These are phyloP conservation scores for Myiotriccus ornatus DNA, from an alignment of 2,797 vertebrate species.

Conservation along the genomic window DNA sequence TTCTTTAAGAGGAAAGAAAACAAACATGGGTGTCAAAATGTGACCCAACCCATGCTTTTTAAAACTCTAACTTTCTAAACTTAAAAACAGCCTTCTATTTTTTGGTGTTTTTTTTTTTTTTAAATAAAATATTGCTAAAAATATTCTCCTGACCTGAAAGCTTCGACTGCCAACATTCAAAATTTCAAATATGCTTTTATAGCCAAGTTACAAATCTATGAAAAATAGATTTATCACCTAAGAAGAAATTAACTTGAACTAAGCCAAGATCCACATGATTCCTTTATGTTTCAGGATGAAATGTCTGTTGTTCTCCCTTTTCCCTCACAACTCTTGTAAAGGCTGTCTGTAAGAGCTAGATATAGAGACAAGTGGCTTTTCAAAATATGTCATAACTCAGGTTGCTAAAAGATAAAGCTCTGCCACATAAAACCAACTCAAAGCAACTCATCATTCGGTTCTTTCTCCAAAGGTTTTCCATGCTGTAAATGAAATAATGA, in stretches of 20 bases:
- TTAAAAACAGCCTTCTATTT: slow-evolving; percentile 42
- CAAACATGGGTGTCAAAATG: background rate
- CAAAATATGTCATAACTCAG: background rate
- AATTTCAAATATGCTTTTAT: slow-evolving; percentile 57
- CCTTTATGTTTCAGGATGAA: slow-evolving; percentile 22
- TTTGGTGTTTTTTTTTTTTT: background rate
- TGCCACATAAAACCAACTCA: background rate
- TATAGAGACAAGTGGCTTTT: background rate
- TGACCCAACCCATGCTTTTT: background rate
- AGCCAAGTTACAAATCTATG: slow-evolving; percentile 56
- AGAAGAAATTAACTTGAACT: slow-evolving; percentile 38
- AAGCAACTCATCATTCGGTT: background rate
- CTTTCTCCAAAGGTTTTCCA: background rate
- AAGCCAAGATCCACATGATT: slow-evolving; percentile 47
- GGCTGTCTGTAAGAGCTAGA: background rate
- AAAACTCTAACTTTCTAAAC: slow-evolving; percentile 12
- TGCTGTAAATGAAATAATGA: background rate
- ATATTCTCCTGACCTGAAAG: slow-evolving; percentile 45
- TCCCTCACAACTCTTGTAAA: background rate
- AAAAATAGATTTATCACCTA: slow-evolving; percentile 60
- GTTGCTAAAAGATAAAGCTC: slow-evolving; percentile 5
- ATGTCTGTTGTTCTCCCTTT: slow-evolving; percentile 6
- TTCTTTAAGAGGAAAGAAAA: background rate
- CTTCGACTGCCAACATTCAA: slow-evolving; percentile 58
- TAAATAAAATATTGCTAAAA: slow-evolving; percentile 61